Evolutionary conservation across 2,113 vertebrate genomes (phyloP).

Genomic region (Sturnus vulgaris): DNA sequence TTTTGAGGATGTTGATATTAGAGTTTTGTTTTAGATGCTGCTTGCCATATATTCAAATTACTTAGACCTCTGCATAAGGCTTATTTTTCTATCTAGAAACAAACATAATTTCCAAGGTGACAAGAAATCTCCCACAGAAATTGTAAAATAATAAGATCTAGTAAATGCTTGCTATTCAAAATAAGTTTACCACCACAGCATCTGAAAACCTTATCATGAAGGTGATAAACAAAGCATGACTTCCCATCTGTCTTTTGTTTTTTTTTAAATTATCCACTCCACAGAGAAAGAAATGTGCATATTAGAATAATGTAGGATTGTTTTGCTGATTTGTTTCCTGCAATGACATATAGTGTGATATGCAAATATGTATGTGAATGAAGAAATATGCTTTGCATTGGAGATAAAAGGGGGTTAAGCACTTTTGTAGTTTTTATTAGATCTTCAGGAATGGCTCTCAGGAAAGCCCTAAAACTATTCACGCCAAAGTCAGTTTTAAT

Average conservation of each 20-base stretch:
- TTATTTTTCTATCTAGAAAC: conserved; percentile 16
- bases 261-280: neutral
- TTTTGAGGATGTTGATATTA: neutral
- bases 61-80: neutral
- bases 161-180: conserved; percentile 30
- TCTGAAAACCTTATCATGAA: neutral
- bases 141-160: conserved; percentile 1
- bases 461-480: neutral
- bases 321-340: neutral
- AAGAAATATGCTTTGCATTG: neutral
- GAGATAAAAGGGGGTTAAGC: neutral
- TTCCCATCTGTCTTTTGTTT: neutral
- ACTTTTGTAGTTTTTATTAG: neutral
- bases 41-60: conserved; percentile 4
- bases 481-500: neutral
- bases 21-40: conserved; percentile 1
- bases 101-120: conserved; percentile 31
- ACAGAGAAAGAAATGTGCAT: neutral
- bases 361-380: neutral
- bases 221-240: conserved; percentile 3
- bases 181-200: neutral
- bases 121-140: conserved; percentile 29
- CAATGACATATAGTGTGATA: neutral
- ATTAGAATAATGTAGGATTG: neutral
- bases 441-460: neutral